These are phyloP conservation scores for Zapornia atra DNA, from an alignment of 2,113 vertebrate genomes.

Conservation along the genomic window DNA sequence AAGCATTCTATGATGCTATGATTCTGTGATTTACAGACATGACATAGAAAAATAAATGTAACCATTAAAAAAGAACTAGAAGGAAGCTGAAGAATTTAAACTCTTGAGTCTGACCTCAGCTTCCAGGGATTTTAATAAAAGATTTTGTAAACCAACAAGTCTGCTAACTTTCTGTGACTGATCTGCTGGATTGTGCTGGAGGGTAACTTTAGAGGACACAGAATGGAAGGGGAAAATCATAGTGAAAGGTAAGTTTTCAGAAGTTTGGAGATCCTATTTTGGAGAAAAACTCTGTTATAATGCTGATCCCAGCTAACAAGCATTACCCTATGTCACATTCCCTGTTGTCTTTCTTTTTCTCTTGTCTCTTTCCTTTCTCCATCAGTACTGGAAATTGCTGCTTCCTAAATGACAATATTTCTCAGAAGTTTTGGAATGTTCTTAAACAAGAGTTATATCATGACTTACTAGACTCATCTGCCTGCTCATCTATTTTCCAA, in stretches of 20 bases:
- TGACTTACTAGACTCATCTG: not conserved
- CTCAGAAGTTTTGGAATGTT: not conserved
- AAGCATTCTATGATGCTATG: too few relatives aligned
- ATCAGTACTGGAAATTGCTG: not conserved
- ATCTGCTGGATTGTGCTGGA: not conserved
- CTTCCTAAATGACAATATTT: not conserved
- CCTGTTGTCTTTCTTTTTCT: not conserved
- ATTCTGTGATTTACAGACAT: not conserved
- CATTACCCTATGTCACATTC: not conserved
- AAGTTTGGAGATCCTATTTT: not conserved
- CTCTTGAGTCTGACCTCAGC: not conserved
- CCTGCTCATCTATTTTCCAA: rapidly evolving
- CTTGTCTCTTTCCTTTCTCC: not conserved
- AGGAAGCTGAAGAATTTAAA: not conserved
- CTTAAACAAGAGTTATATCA: not conserved
- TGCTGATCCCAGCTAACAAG: not conserved
- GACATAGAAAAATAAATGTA: not conserved
- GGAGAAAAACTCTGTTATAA: not conserved
- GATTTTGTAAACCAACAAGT: not conserved
- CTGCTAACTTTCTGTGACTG: not conserved
- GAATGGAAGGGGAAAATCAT: not conserved
- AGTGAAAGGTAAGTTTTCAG: not conserved
- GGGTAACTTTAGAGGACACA: not conserved
- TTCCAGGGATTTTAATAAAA: not conserved
- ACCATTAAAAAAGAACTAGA: not conserved